Evolutionary conservation across 2,113 vertebrate species (phyloP), one percentile per base, ranked within the genome.

Genomic region (Setophaga petechia): DNA sequence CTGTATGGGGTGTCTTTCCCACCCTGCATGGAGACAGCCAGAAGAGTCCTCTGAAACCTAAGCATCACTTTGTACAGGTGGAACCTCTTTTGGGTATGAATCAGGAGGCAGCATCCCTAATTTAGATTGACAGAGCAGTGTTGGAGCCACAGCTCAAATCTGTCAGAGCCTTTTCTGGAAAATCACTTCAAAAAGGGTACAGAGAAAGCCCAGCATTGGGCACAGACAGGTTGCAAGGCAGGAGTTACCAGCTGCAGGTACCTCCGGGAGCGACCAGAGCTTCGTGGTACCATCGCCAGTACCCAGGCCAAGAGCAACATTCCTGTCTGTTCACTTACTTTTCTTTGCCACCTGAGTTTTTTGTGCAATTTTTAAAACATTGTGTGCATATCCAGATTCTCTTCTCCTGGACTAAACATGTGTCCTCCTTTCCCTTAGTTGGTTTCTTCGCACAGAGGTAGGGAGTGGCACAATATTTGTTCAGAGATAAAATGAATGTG

Each of bases 121-220:
- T 89, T 62, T 4, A 0, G 43, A 54, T 77, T 5, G 13, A 68
- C 2, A 25, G 25, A 55, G 58, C 2, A 4, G 39, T 4, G 1
- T 15, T 2, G 1, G 21, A 77, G 33, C 54, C 72, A 47, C 68
- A 61, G 49, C 73, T 89, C 37, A 77, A 51, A 84, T 76, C 54
- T 72, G 19, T 69, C 6, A 2, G 67, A 90, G n/a, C 37, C 51
- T 44, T 87, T 94, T 61, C 68, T 95, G 76, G 23, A 18, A 93
- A 89, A 74, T 82, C 55, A 71, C 73, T 87, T 91, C 37, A 67
- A 54, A 83, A 80, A 67, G 41, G 9, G 8, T 10, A 58, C 75
- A 82, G 74, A 82, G 43, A n/a, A 79, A 87, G 18, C 35, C 5
- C 43, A 35, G 35, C 5, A 2, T 39, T 9, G 10, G 41, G 33